phyloP scores from a whole-genome alignment of 2,797 vertebrate genomes.

The Carapus acus region DNA sequence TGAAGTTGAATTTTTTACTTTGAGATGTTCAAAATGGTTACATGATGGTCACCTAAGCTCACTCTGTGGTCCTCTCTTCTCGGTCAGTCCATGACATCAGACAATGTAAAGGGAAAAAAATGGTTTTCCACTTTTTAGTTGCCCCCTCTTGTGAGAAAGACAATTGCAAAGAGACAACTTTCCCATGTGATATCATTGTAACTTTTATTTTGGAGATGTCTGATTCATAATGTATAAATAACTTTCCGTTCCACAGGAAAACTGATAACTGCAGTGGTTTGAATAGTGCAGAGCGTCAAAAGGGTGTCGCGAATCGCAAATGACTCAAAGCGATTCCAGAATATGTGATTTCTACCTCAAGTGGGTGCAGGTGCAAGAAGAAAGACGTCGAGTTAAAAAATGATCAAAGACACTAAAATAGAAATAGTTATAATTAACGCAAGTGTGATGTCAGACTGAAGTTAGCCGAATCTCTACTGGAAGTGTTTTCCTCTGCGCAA shows the following conservation, averaged over 20 bases:
- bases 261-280: conserved; percentile 15
- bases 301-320: background rate
- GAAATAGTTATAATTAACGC: background rate
- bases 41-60: no score
- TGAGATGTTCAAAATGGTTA: no score
- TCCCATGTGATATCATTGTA: conserved; percentile 18
- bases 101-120: no score
- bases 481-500: background rate
- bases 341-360: background rate
- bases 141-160: no score
- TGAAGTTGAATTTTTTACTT: no score
- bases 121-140: no score
- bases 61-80: no score
- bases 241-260: conserved; percentile 7
- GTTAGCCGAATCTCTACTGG: background rate
- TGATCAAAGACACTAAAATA: background rate
- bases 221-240: conserved; percentile 34
- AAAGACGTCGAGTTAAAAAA: background rate
- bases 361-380: background rate
- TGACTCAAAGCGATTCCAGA: background rate
- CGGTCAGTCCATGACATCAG: no score
- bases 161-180: no score
- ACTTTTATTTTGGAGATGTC: conserved; percentile 18
- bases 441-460: background rate
- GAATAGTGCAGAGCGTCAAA: background rate